Conservation (phyloP, 2,888 invertebrate genomes). For the Molorchus minor region DNA sequence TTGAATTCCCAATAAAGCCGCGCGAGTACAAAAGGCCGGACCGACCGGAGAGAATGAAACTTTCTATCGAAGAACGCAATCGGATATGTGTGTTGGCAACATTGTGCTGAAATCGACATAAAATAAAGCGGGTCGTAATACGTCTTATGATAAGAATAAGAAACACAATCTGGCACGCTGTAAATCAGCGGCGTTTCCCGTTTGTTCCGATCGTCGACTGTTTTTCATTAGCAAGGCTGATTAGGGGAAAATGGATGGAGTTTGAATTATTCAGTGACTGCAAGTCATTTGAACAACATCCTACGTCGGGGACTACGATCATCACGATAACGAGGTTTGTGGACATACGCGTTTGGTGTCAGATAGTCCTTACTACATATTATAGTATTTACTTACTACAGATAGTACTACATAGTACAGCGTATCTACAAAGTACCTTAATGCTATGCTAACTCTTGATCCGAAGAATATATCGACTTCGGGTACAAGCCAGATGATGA, state of each 20-base stretch:
- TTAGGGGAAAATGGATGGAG: background rate
- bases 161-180: slow-evolving; percentile 49
- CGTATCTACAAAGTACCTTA: too few species aligned
- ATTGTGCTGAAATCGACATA: slow-evolving; percentile 59
- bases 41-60: slow-evolving; percentile 25
- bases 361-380: too few species aligned
- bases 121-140: slow-evolving; percentile 55
- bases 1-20: slow-evolving; percentile 40
- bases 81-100: slow-evolving; percentile 46
- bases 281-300: too few species aligned
- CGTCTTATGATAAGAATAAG: slow-evolving; percentile 55
- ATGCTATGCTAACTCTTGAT: too few species aligned
- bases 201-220: background rate
- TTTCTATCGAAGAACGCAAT: slow-evolving; percentile 34
- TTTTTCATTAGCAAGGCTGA: slow-evolving; percentile 7
- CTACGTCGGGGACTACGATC: too few species aligned
- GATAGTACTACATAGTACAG: too few species aligned
- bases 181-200: slow-evolving; percentile 16
- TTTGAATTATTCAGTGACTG: background rate
- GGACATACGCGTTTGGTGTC: too few species aligned
- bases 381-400: too few species aligned
- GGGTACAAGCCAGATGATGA: too few species aligned
- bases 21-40: slow-evolving; percentile 36
- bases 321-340: too few species aligned
- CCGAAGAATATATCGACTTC: too few species aligned